Base-by-base conservation (phyloP, 2,888 invertebrate species). In the Drosophila subsilvestris region DNA sequence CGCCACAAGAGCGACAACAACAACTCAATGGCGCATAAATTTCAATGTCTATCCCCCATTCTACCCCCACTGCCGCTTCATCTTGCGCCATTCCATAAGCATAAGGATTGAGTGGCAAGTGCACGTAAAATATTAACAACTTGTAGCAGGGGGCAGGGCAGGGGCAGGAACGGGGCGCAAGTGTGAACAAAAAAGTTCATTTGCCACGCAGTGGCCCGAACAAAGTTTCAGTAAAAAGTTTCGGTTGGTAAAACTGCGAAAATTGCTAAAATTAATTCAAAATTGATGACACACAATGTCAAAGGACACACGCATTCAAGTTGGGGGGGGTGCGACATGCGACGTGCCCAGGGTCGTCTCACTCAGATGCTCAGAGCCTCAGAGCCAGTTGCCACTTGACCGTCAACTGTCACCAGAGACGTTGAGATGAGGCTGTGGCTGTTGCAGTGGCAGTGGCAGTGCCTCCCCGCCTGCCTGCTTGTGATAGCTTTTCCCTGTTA, bases 201-300 rank as follows among this genome's bases (percentile, higher is more conserved):
- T 37, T 55, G 37, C 37, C 37, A 37, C 37, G 37, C 37, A 37
- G n/a, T 37, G 37, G 14, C 37, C 14, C n/a, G 14, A 48, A 17
- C 48, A 82, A 86, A 86, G 66, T 80, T 76, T 58, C 54, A 25
- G 63, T n/a, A 58, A 59, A 62, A 78, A 61, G 49, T 73, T 73
- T 61, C 68, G 74, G 63, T 50, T 67, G 43, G 55, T 18, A 62
- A 74, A 82, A 79, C 72, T 75, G 72, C 65, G 68, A 70, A 85
- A 84, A 88, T 86, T 72, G 76, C 75, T 72, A 49, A 77, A 87
- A 87, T 81, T 81, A 83, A 87, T 87, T 78, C 67, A 63, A 86
- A 86, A 86, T 88, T 73, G 88, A 86, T 88, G 83, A 78, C 88
- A 80, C 88, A 78, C 73, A 76, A 74, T 78, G 86, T 76, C 83